phyloP scores from a whole-genome alignment of 1,140 invertebrate genomes.

The Tenebrio molitor region DNA sequence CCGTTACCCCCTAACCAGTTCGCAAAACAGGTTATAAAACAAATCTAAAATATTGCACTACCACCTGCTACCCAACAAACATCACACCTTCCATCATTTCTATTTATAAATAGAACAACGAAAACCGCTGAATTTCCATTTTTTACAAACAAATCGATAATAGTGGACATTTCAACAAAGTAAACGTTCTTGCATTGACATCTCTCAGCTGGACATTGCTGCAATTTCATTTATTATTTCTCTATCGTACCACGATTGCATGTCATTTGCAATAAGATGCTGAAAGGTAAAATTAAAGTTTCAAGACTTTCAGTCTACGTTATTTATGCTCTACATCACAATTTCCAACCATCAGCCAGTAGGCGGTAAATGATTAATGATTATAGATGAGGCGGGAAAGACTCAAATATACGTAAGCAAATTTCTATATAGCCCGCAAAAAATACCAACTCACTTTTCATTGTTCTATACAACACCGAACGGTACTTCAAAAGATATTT shows the following conservation, averaged over 20 bases:
- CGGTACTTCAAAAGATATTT: constrained; percentile 24
- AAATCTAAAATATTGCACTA: constrained; percentile 12
- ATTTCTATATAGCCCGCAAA: constrained; percentile 24
- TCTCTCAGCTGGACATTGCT: not conserved
- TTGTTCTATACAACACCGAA: constrained; percentile 25
- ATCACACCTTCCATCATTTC: constrained; percentile 14
- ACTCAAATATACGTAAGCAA: constrained; percentile 38
- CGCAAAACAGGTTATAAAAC: constrained; percentile 31
- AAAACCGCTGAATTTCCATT: too few relatives aligned
- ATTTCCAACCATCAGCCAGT: constrained; percentile 31
- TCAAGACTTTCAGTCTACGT: constrained; percentile 29
- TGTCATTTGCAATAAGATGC: constrained; percentile 34
- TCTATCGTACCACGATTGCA: constrained; percentile 16
- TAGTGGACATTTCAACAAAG: too few relatives aligned
- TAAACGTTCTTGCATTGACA: too few relatives aligned
- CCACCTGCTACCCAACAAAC: constrained; percentile 18
- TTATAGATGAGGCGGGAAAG: constrained; percentile 32
- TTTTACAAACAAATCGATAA: too few relatives aligned
- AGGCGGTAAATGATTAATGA: constrained; percentile 39
- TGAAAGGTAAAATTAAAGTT: constrained; percentile 38
- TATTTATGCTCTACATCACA: constrained; percentile 38
- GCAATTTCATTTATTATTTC: not conserved
- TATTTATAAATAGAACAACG: constrained; percentile 9
- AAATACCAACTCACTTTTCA: constrained; percentile 22
- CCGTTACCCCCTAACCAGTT: constrained; percentile 29